phyloP scores from a whole-genome alignment of 2,113 vertebrate species.

The Takifugu flavidus region DNA sequence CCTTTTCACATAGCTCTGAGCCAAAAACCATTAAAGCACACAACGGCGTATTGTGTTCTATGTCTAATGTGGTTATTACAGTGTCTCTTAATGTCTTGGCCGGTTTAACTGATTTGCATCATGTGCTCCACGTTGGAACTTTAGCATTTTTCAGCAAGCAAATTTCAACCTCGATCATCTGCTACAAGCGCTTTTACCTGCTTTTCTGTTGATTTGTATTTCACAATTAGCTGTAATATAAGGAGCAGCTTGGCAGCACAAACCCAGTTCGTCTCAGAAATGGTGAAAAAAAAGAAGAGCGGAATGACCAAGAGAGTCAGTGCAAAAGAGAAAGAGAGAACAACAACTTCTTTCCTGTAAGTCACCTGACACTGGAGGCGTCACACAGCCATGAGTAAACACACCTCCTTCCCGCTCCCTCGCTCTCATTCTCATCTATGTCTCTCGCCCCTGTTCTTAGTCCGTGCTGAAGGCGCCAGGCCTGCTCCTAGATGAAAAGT shows the following conservation, averaged over 20 bases:
- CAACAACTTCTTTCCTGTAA: conserved; percentile 66
- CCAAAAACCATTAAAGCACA: conserved; percentile 19
- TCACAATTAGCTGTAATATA: background rate
- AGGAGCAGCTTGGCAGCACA: background rate
- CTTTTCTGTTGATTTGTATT: background rate
- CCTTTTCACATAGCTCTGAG: conserved; percentile 17
- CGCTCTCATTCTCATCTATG: conserved; percentile 11
- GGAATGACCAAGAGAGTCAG: conserved; percentile 17
- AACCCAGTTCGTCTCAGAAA: conserved; percentile 15
- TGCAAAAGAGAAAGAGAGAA: conserved; percentile 36
- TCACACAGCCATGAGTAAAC: conserved; percentile 56
- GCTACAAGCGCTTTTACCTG: background rate
- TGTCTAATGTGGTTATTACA: conserved; percentile 7
- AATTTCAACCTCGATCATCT: background rate
- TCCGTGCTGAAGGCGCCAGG: background rate
- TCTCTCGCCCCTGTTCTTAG: conserved; percentile 14
- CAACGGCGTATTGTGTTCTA: conserved; percentile 10
- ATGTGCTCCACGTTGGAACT: background rate
- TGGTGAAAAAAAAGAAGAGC: background rate
- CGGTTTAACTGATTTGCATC: background rate
- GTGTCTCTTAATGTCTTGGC: conserved; percentile 6
- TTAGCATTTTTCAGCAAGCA: background rate
- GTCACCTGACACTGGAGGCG: conserved; percentile 67
- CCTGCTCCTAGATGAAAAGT: conserved; percentile 17
- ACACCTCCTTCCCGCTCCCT: conserved; percentile 29